phyloP scores from a whole-genome alignment of 1,140 invertebrate species.

The Micrasema longulum region DNA sequence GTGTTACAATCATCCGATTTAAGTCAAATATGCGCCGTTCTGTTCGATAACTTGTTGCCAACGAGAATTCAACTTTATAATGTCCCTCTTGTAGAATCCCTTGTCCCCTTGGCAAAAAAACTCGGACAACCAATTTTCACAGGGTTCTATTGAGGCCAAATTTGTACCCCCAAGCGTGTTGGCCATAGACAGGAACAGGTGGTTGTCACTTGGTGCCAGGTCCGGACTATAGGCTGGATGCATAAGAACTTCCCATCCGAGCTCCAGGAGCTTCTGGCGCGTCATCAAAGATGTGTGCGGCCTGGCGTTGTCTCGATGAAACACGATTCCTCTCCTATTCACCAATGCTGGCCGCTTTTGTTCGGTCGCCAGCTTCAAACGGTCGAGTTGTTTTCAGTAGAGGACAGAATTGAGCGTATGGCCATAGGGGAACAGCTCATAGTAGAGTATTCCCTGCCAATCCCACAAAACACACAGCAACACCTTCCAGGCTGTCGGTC shows the following conservation, averaged over 20 bases:
- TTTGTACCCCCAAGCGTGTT: slow-evolving; percentile 15
- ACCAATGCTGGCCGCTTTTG: slow-evolving; percentile 19
- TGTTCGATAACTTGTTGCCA: slow-evolving; percentile 21
- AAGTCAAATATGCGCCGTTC: slow-evolving; percentile 15
- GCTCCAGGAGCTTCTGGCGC: slow-evolving; percentile 20
- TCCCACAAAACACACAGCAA: slow-evolving; percentile 22
- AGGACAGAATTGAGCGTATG: slow-evolving; percentile 13
- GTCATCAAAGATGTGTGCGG: slow-evolving; percentile 17
- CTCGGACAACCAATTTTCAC: slow-evolving; percentile 16
- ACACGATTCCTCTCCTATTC: slow-evolving; percentile 20
- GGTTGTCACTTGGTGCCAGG: slow-evolving; percentile 15
- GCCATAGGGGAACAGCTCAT: slow-evolving; percentile 15
- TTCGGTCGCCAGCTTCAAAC: slow-evolving; percentile 22
- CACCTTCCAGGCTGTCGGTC: slow-evolving; percentile 8
- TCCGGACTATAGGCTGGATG: slow-evolving; percentile 20
- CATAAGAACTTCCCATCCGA: slow-evolving; percentile 25
- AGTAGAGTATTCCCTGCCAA: slow-evolving; percentile 18
- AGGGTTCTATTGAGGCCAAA: slow-evolving; percentile 19
- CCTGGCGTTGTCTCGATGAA: slow-evolving; percentile 14
- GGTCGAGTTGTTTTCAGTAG: slow-evolving; percentile 18
- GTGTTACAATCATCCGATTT: slow-evolving; percentile 18
- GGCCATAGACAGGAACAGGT: slow-evolving; percentile 24
- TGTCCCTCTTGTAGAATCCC: slow-evolving; percentile 12
- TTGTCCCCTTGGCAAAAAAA: slow-evolving; percentile 14
- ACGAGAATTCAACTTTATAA: slow-evolving; percentile 20